Conservation (phyloP, 1,140 invertebrate genomes). For the Camponotus floridanus region DNA sequence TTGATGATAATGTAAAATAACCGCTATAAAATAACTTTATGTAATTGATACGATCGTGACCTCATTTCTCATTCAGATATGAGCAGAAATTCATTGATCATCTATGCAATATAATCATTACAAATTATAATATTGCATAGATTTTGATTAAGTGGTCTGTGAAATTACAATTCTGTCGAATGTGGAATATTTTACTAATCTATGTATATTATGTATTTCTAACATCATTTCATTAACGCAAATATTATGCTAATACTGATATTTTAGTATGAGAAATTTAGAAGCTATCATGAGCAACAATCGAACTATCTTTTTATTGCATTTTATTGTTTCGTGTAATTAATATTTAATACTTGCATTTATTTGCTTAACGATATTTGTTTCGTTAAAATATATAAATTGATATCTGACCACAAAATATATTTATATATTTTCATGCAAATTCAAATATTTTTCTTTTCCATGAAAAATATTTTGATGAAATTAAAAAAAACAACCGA, state of each 20-base stretch:
- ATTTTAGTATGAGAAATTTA: constrained; percentile 31
- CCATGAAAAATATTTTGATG: neutral
- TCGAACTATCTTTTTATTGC: neutral
- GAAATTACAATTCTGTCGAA: neutral
- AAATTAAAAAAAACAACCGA: neutral
- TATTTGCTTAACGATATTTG: neutral
- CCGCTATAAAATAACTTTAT: neutral
- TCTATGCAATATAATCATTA: neutral
- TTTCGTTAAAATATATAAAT: neutral
- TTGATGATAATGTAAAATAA: neutral
- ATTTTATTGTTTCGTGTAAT: constrained; percentile 21
- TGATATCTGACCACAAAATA: neutral
- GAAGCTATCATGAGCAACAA: neutral
- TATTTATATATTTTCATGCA: neutral
- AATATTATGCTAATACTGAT: constrained; percentile 20
- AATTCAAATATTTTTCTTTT: neutral
- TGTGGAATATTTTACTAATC: neutral
- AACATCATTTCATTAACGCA: neutral
- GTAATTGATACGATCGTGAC: neutral
- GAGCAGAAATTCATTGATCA: neutral
- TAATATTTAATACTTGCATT: neutral
- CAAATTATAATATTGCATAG: neutral
- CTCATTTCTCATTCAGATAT: neutral
- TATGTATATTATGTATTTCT: neutral
- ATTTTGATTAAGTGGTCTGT: neutral